Evolutionary conservation across 2,888 invertebrate species (phyloP), one percentile per base, ranked within the genome.

Genomic region (Encarsia formosa): DNA sequence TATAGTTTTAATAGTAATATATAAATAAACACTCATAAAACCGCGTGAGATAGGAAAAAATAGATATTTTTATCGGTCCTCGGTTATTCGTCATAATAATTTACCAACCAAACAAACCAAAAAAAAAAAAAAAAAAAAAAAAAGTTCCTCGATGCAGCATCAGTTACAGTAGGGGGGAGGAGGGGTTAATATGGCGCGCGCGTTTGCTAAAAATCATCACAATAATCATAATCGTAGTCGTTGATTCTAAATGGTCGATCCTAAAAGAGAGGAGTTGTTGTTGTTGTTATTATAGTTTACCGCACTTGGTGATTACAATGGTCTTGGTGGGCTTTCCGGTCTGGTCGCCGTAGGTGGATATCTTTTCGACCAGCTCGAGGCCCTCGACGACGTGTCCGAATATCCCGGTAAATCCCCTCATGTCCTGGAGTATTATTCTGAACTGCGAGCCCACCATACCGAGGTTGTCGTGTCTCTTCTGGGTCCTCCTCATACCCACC

Each of bases 361-460:
- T 85, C 70, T 86, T 85, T 70, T 88, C 88, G 54, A 88, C 83
- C 63, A 88, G 77, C 65, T 88, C 88, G 58, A 89, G 77, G 16
- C 88, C 88, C 65, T 88, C 88, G 61, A 88, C 82, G 13, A 90
- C 88, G 74, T 84, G 84, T 29, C 85, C 89, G 70, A 90, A 89
- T 60, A 89, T 88, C 35, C 86, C 88, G 5, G 88, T 88, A 74
- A 89, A 89, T 37, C 87, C 87, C 57, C 87, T 80, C 86, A 88
- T 88, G 70, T 89, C 88, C 61, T 87, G 85, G 65, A 89, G 76
- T 62, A 89, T 86, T 59, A 89, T 83, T 59, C 89, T 83, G 76
- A 89, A 90, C 73, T 89, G 89, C 52, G 88, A 88, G 20, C 88
- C 89, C n/a, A 89, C 88, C 79, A 88, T 82, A 43, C 88, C 88